Percentiles rank a stretch among this genome's conserved stretches.
These are phyloP conservation scores for Eupeodes corollae DNA, from an alignment of 1,140 invertebrate species.

Conservation along the genomic window DNA sequence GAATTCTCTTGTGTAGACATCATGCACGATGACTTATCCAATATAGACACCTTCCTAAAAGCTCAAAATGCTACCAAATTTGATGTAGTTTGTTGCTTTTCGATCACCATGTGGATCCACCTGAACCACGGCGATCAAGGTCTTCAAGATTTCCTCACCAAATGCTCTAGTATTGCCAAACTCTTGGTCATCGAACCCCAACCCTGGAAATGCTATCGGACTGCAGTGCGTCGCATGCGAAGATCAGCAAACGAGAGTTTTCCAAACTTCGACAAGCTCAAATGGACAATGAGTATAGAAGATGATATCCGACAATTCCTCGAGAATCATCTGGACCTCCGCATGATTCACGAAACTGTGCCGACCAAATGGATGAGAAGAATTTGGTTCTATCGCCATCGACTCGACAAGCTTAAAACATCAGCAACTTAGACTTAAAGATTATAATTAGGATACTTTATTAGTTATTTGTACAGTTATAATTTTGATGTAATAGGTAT, in stretches of 20 bases:
- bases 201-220: constrained; percentile 68
- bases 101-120: constrained; percentile 81
- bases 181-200: constrained; percentile 67
- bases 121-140: constrained; percentile 66
- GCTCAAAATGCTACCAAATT: constrained; percentile 42
- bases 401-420: too few relatives aligned
- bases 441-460: too few relatives aligned
- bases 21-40: constrained; percentile 38
- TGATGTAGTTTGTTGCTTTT: constrained; percentile 65
- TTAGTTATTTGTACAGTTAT: too few relatives aligned
- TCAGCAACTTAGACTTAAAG: too few relatives aligned
- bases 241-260: constrained; percentile 45
- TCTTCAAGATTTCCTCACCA: constrained; percentile 46
- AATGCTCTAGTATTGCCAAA: constrained; percentile 42
- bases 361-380: constrained; percentile 56
- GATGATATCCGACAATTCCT: constrained; percentile 49
- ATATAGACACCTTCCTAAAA: constrained; percentile 39
- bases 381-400: constrained; percentile 39
- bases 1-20: constrained; percentile 51
- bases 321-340: constrained; percentile 38
- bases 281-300: constrained; percentile 49
- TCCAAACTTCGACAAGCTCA: constrained; percentile 44
- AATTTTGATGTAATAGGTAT: too few relatives aligned
- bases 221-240: constrained; percentile 56
- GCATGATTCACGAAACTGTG: constrained; percentile 44